Base-by-base conservation (phyloP, 1,140 invertebrate species). In the Notospermus geniculatus region DNA sequence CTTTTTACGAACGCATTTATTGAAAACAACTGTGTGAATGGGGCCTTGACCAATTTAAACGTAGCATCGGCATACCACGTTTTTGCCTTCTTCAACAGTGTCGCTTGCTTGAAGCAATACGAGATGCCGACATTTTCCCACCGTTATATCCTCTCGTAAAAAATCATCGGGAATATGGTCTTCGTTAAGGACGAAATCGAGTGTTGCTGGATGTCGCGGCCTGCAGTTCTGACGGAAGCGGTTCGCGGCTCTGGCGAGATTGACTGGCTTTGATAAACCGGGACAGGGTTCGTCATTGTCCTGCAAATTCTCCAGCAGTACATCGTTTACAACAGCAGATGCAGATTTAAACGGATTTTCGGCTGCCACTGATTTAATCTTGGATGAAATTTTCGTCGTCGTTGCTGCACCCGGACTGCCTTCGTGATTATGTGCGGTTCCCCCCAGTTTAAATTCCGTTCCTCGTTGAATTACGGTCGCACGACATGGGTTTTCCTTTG, bases 41-140 rank as follows among this genome's bases (percentile, higher is more conserved):
- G n/a, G n/a, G n/a, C n/a, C n/a, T n/a, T n/a, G n/a, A n/a, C n/a
- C n/a, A 59, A 57, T 13, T 60, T 62, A 36, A 68, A 68, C 13
- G 63, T 62, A 0, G 25, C 57, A 32, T 65, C 63, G 25, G 65
- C 2, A 29, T 65, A 65, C 66, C 63, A 68, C 0, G 41, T 57
- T 23, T 59, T 60, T 9, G 57, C 59, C 25, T 22, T 61, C 5
- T 15, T 7, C 9, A 67, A 55, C 2, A 60, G 9, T 13, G 60
- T 7, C 22, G 54, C 28, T 28, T 63, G 57, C 23, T 55, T 15
- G 4, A 13, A 45, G 32, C 23, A 61, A 57, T 2, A 65, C 19
- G 41, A 50, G 7, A 41, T 61, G 59, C 15, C 41, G n/a, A n/a
- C n/a, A n/a, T n/a, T 43, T 43, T 13, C 39, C 39, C 11, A 43